Evolutionary conservation across 2,888 invertebrate species (phyloP).

Genomic region (Dexiosoma caninum): DNA sequence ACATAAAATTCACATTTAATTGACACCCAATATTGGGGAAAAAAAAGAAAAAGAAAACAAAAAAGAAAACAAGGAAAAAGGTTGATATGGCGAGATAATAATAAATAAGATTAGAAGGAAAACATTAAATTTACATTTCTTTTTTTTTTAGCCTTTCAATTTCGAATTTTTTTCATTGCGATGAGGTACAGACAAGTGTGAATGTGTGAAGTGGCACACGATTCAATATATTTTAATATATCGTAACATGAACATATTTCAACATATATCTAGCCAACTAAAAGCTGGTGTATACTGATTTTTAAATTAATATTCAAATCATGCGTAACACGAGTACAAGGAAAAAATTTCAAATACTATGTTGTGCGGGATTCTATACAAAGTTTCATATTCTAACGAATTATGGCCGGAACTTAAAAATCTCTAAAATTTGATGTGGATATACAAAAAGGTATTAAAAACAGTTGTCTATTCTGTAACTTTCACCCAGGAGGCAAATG

Average conservation of each 20-base stretch:
- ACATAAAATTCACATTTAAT: constrained; percentile 61
- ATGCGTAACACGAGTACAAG: neutral
- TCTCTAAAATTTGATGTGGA: too few species aligned
- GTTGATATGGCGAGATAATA: neutral
- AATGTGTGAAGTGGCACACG: neutral
- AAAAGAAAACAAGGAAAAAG: constrained; percentile 9
- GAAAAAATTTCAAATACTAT: neutral
- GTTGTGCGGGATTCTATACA: neutral
- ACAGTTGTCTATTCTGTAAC: too few species aligned
- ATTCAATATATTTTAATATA: neutral
- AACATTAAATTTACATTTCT: too few species aligned
- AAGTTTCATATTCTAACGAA: constrained; percentile 17
- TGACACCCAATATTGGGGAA: constrained; percentile 44
- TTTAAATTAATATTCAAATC: constrained; percentile 35
- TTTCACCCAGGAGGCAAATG: too few species aligned
- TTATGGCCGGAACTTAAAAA: neutral
- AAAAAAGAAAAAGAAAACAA: neutral
- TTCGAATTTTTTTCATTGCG: constrained; percentile 37
- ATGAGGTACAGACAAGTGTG: neutral
- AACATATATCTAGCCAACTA: neutral
- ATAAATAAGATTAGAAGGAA: too few species aligned
- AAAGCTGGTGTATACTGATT: constrained; percentile 28
- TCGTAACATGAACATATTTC: too few species aligned
- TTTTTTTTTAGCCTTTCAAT: constrained; percentile 32
- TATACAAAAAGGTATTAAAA: too few species aligned